phyloP scores from a whole-genome alignment of 2,888 invertebrate species.

The Synergus japonicus region DNA sequence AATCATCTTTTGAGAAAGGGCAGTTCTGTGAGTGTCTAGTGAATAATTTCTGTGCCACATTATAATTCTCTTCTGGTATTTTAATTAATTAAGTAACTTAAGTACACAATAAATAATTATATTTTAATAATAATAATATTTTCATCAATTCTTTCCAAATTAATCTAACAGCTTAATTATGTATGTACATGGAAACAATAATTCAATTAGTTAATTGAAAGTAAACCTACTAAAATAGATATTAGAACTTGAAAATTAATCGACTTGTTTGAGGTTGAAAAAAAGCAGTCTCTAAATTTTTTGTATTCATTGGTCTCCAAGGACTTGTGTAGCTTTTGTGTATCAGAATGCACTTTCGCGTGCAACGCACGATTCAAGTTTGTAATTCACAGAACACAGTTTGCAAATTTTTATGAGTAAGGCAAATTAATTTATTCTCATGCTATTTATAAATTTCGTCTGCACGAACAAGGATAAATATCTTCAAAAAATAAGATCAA shows the following conservation, averaged over 20 bases:
- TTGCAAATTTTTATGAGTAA: neutral
- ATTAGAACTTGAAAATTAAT: neutral
- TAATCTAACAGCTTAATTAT: neutral
- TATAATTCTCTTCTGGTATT: neutral
- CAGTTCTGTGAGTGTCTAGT: neutral
- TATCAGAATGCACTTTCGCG: slow-evolving; percentile 33
- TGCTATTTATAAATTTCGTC: neutral
- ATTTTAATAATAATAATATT: too few species aligned
- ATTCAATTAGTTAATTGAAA: neutral
- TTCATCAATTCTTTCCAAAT: too few species aligned
- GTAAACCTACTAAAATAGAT: neutral
- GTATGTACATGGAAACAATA: neutral
- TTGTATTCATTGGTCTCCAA: slow-evolving; percentile 17
- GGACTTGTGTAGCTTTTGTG: slow-evolving; percentile 22
- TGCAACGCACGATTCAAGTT: slow-evolving; percentile 6
- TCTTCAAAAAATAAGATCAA: neutral
- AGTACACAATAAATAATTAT: too few species aligned
- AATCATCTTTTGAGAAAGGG: neutral
- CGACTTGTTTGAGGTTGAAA: neutral
- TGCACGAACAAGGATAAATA: slow-evolving; percentile 4
- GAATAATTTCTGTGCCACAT: neutral
- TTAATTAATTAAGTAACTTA: neutral
- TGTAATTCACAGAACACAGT: slow-evolving; percentile 17
- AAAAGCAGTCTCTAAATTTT: slow-evolving; percentile 18
- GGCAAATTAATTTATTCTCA: neutral